Evolutionary conservation across 2,797 vertebrate genomes (phyloP).

Genomic region (Danio aesculapii): DNA sequence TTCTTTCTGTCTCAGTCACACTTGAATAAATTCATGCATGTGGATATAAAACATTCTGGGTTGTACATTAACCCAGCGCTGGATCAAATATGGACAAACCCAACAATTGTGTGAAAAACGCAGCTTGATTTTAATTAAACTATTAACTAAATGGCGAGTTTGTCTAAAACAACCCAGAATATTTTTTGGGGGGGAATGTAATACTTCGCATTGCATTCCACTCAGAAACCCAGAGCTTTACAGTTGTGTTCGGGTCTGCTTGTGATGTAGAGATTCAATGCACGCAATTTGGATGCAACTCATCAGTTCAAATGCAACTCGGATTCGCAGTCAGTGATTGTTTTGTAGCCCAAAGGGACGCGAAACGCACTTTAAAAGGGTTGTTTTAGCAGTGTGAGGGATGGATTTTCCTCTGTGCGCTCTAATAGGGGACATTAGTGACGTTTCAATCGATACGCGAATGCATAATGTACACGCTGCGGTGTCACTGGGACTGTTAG

Average conservation of each 20-base stretch:
- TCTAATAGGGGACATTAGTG: slow-evolving; percentile 68
- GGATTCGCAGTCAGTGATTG: background rate
- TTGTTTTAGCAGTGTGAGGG: slow-evolving; percentile 62
- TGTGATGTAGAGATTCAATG: background rate
- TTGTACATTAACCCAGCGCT: too few species aligned
- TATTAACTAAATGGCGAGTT: too few species aligned
- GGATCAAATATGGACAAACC: too few species aligned
- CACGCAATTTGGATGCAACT: background rate
- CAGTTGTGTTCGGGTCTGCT: background rate
- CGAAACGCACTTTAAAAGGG: slow-evolving; percentile 64
- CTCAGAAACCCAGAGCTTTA: too few species aligned
- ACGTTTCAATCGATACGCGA: slow-evolving; percentile 69
- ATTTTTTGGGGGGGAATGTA: too few species aligned
- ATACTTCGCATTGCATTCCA: too few species aligned
- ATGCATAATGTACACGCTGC: background rate
- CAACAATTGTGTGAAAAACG: too few species aligned
- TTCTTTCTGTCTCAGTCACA: slow-evolving; percentile 45
- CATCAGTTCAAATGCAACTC: background rate
- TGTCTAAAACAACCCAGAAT: too few species aligned
- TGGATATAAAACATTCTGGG: background rate
- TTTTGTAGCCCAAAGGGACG: slow-evolving; percentile 56
- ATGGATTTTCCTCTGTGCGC: slow-evolving; percentile 60
- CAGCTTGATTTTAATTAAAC: too few species aligned
- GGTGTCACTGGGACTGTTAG: background rate
- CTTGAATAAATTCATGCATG: background rate